Evolutionary conservation across 1,140 invertebrate genomes (phyloP), one percentile per base, ranked within the genome.

Genomic region (Steinernema khuongi): DNA sequence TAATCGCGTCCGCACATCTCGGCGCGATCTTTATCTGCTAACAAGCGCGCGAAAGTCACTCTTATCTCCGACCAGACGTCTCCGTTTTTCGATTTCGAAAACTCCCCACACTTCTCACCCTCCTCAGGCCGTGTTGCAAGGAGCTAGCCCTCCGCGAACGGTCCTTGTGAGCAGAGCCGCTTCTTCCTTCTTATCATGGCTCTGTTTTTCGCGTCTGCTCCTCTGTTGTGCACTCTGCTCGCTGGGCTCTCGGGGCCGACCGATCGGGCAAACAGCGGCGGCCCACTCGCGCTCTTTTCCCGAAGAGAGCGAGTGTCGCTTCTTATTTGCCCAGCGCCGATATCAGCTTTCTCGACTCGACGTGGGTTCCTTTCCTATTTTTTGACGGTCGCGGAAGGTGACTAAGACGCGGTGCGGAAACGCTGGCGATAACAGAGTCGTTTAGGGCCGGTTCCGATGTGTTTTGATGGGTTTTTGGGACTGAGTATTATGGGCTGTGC

Each of bases 341-440:
- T 60, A 60, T 60, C 50, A 60, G 50, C 22, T 60, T 60, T 60
- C 36, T 41, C 36, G 36, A 41, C 36, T n/a, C 19, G 50, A 41
- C 7, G n/a, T 41, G 36, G 36, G 7, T 41, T n/a, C 36, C 7
- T 26, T 60, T 60, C 22, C 22, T 60, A 2, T 2, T 60, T 60
- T 60, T 60, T 22, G 36, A 7, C 36, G n/a, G 36, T 41, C 7
- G 7, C n/a, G 7, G 7, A 11, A n/a, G n/a, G 36, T n/a, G 36
- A 11, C n/a, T 41, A 11, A 11, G 36, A 41, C 36, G 36, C 36
- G 36, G 36, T n/a, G 36, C 7, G 7, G 36, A 41, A 7, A n/a
- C 36, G 7, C 36, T n/a, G 36, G 36, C n/a, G 36, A 41, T 41
- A 41, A 41, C 7, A 41, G n/a, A 41, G 7, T 7, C 36, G 36